These are phyloP conservation scores for Drosophila borborema DNA, from an alignment of 2,888 invertebrate genomes.

Conservation along the genomic window DNA sequence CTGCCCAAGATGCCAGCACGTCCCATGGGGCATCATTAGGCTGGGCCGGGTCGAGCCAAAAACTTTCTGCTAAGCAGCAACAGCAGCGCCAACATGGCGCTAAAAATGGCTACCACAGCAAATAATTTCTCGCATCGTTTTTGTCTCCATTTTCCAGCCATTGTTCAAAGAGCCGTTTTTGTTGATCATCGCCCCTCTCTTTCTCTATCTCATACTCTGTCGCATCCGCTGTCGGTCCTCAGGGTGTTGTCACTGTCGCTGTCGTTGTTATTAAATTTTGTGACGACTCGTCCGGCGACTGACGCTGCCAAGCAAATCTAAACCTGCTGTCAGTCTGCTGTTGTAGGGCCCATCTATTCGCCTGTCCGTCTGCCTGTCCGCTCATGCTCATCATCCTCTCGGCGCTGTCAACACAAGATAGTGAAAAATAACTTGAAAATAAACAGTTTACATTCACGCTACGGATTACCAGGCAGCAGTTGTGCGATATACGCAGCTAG, in stretches of 20 bases:
- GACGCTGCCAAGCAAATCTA: slow-evolving; percentile 45
- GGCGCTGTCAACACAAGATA: slow-evolving; percentile 62
- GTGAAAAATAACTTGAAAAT: slow-evolving; percentile 68
- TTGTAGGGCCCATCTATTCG: slow-evolving; percentile 13
- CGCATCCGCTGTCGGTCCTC: slow-evolving; percentile 23
- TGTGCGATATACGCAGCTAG: slow-evolving; percentile 27
- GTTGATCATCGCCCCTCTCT: slow-evolving; percentile 25
- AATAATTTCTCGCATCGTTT: slow-evolving; percentile 66
- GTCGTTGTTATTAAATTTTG: slow-evolving; percentile 61
- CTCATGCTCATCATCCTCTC: background rate
- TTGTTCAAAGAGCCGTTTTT: slow-evolving; percentile 52
- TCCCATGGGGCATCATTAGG: slow-evolving; percentile 73
- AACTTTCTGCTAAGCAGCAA: slow-evolving; percentile 30
- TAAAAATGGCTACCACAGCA: slow-evolving; percentile 67
- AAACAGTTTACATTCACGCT: slow-evolving; percentile 56
- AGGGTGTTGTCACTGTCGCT: slow-evolving; percentile 39
- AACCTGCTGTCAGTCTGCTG: slow-evolving; percentile 48
- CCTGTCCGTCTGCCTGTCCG: background rate
- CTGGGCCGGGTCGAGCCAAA: slow-evolving; percentile 31
- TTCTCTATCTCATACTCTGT: background rate
- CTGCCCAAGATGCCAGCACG: slow-evolving; percentile 50
- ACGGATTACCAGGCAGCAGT: slow-evolving; percentile 44
- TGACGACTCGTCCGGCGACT: slow-evolving; percentile 47
- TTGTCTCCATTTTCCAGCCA: slow-evolving; percentile 37
- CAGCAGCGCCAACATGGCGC: slow-evolving; percentile 53